Percentiles rank a stretch among this genome's conserved stretches.
phyloP scores from a whole-genome alignment of 1,140 invertebrate genomes.

The Homarus americanus region DNA sequence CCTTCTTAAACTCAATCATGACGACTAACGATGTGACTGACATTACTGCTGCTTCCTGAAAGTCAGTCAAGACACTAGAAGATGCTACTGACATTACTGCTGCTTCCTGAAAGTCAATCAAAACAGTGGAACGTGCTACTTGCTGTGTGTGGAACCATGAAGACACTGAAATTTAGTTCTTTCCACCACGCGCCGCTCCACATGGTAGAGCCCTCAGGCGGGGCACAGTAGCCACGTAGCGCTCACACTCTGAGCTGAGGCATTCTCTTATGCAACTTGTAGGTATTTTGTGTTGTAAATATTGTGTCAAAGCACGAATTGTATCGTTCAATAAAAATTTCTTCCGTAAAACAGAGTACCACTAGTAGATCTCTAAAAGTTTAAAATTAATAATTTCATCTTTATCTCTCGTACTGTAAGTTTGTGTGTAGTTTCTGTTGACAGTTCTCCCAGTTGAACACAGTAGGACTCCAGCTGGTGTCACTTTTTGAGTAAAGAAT shows the following conservation, averaged over 20 bases:
- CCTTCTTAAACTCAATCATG: not conserved
- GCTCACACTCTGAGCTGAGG: not conserved
- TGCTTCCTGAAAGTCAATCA: conserved; percentile 13
- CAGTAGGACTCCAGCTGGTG: not conserved
- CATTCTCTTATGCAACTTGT: not conserved
- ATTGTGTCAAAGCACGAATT: conserved; percentile 18
- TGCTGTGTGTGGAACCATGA: not conserved
- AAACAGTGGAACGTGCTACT: conserved; percentile 4
- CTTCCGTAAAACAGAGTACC: not conserved
- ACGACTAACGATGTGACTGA: not conserved
- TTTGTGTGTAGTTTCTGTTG: not conserved
- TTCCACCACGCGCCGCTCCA: not conserved
- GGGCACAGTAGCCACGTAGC: not conserved
- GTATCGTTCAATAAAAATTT: conserved; percentile 5
- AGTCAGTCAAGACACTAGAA: not conserved
- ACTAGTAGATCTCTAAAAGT: not conserved
- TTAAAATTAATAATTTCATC: not conserved
- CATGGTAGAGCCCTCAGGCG: not conserved
- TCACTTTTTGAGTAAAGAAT: conserved; percentile 2
- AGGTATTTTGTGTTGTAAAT: conserved; percentile 15
- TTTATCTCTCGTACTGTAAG: not conserved
- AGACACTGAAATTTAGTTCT: not conserved
- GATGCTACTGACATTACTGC: not conserved
- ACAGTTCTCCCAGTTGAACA: not conserved
- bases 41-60: not conserved